Conservation (phyloP, 2,113 vertebrate genomes). For the Neopipo cinnamomea region DNA sequence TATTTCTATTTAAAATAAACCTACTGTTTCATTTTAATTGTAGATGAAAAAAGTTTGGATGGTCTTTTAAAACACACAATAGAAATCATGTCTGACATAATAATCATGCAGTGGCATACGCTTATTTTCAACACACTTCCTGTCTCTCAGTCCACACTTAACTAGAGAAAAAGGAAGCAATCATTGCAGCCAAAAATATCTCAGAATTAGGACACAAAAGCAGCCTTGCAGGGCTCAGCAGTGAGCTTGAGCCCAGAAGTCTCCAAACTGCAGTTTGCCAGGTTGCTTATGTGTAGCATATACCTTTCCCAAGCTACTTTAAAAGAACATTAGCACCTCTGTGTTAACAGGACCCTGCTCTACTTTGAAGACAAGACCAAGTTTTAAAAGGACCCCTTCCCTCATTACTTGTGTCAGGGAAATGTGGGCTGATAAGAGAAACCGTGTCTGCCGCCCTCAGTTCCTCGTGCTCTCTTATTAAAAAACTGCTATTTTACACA, state of each 20-base stretch:
- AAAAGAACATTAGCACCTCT: neutral
- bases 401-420: neutral
- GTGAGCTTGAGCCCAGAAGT: neutral
- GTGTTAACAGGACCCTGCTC: neutral
- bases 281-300: neutral
- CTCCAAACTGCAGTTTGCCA: neutral
- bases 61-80: neutral
- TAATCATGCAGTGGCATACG: neutral
- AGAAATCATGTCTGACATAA: neutral
- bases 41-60: neutral
- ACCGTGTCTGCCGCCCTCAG: accelerated
- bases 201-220: neutral
- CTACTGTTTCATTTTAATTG: neutral
- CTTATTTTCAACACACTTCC: neutral
- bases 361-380: neutral
- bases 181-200: neutral
- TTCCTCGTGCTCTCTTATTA: neutral
- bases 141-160: neutral
- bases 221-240: neutral
- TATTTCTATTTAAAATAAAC: neutral
- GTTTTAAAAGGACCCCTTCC: neutral
- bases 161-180: neutral
- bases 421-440: neutral
- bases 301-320: neutral
- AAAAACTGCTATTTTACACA: neutral